phyloP scores from a whole-genome alignment of 2,113 vertebrate species.

The Benitochromis conjunctus region DNA sequence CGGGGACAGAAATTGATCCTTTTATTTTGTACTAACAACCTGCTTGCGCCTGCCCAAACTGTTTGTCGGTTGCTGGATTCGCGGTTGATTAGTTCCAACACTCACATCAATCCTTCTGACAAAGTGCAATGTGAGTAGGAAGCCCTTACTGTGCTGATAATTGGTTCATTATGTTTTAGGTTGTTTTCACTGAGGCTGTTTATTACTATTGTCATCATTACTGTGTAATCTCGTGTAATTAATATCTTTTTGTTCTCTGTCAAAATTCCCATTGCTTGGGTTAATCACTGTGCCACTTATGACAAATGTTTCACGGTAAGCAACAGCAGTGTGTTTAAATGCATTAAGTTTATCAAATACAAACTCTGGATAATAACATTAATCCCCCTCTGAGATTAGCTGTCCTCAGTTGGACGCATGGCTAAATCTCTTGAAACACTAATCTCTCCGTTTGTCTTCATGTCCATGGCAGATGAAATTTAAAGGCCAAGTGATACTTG shows the following conservation, averaged over 20 bases:
- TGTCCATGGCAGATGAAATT: not conserved
- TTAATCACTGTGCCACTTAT: not conserved
- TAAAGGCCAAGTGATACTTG: slow-evolving; percentile 22
- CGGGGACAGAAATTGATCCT: not conserved
- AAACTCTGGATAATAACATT: not conserved
- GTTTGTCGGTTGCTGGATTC: not conserved
- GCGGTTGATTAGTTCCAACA: not conserved
- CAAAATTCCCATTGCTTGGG: not conserved
- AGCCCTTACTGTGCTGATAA: not conserved
- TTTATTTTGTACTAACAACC: not conserved
- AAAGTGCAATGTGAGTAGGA: not conserved
- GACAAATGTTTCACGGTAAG: not conserved
- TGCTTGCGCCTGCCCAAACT: not conserved
- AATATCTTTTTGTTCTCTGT: not conserved
- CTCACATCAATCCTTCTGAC: not conserved
- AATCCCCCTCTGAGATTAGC: not conserved
- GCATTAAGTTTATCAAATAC: not conserved
- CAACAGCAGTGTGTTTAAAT: not conserved
- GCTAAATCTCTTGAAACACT: not conserved
- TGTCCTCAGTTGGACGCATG: not conserved
- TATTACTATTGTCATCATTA: not conserved
- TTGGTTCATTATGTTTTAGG: not conserved
- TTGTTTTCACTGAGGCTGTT: not conserved
- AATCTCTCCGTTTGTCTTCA: slow-evolving; percentile 3
- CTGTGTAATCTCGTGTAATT: not conserved